Base-by-base conservation (phyloP, 2,113 vertebrate species). In the Entosphenus tridentatus region DNA sequence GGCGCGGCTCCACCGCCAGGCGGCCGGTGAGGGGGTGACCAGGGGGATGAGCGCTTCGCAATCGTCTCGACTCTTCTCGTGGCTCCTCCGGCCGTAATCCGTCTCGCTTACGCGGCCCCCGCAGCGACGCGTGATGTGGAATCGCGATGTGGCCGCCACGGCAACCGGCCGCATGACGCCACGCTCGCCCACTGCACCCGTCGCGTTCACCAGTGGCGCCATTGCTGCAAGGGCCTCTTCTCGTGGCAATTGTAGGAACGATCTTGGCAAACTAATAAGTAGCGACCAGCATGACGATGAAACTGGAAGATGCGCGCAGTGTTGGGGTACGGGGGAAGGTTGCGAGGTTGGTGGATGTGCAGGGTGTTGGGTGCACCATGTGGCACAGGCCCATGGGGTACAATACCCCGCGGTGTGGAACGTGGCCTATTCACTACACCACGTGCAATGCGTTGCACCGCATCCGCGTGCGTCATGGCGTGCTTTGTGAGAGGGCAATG, bases 1-100 rank as follows among this genome's bases (percentile, higher is more conserved):
- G 78, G 93, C 93, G 13, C 83, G 87, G 9, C 84, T 98, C 54
- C 91, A 98, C 72, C 81, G 90, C 74, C 93, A 98, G 75, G 93
- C 93, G 18, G 93, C 93, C 73, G 87, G 93, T 97, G 73, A 77
- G 74, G 69, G 67, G 69, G 67, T 8, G 59, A 9, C 14, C 8
- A 65, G 14, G 14, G 14, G 59, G 59, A 17, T 14, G 14, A 17
- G 9, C 9, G 6, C 18, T 65, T 9, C 10, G 9, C n/a, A 10
- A 6, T 6, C 8, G 16, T 14, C 13, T 14, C 16, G 58, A 14
- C 16, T 62, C 3, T 62, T 62, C 13, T 17, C 3, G 13, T 8
- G 7, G 16, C 58, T 13, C 16, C 13, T 17, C 13, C 58, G 16
- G 13, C 16, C 8, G 13, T 8, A 14, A 17, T 8, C 13, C 16